Percentiles rank a stretch among this genome's conserved stretches.
These are phyloP conservation scores for Sphaerophoria rueppellii DNA, from an alignment of 2,888 invertebrate genomes.

Conservation along the genomic window DNA sequence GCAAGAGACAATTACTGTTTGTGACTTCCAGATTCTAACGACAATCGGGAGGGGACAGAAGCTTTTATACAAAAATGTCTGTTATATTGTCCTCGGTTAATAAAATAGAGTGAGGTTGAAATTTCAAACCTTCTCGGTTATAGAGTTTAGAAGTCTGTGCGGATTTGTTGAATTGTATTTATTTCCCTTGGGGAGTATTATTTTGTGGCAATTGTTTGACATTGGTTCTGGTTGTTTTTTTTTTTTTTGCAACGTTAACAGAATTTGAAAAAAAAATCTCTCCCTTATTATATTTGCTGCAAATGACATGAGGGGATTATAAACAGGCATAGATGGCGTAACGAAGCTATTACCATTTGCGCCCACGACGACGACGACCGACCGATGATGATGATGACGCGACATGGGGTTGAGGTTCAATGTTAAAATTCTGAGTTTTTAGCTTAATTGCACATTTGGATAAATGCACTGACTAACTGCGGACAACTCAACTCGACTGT, in stretches of 20 bases:
- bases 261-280: conserved; percentile 14
- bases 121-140: neutral
- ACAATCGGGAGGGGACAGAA: too few relatives aligned
- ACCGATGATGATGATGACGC: neutral
- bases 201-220: conserved; percentile 57
- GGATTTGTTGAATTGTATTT: conserved; percentile 8
- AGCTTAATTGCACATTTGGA: conserved; percentile 55
- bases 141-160: neutral
- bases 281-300: neutral
- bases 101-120: conserved; percentile 1
- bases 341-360: too few relatives aligned
- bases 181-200: conserved; percentile 55
- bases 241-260: conserved; percentile 45
- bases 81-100: too few relatives aligned
- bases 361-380: too few relatives aligned
- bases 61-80: too few relatives aligned
- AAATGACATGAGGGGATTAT: conserved; percentile 35
- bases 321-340: neutral
- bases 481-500: neutral
- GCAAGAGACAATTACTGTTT: too few relatives aligned
- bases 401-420: conserved; percentile 16
- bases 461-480: neutral
- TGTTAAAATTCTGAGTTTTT: conserved; percentile 41
- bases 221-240: conserved; percentile 43
- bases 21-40: too few relatives aligned